Evolutionary conservation across 37 sponge, comb jelly and placozoan genomes (phyloP).

Genomic region (Sycon ciliatum): DNA sequence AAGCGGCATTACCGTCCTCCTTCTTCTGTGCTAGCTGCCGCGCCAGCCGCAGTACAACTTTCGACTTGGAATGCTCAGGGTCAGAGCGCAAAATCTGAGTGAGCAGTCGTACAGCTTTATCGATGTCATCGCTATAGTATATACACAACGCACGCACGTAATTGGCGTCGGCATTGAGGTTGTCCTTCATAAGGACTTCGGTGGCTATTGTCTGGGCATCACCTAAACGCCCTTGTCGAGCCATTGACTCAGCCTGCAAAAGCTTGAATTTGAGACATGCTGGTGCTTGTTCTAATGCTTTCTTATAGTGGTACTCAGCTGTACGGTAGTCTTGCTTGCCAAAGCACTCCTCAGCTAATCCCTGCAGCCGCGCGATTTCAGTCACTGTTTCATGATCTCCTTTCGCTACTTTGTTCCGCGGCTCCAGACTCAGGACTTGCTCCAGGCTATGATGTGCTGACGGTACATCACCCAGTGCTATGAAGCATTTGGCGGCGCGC

Average conservation of each 20-base stretch:
- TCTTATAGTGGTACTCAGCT: slow-evolving; percentile 18
- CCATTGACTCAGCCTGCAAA: slow-evolving; percentile 20
- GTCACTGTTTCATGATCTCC: too few species aligned
- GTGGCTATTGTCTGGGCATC: slow-evolving; percentile 47
- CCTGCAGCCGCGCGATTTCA: too few species aligned
- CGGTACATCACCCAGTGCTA: slow-evolving; percentile 71
- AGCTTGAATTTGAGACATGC: slow-evolving; percentile 27
- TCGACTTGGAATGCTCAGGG: slow-evolving; percentile 77
- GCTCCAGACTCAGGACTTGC: slow-evolving; percentile 51
- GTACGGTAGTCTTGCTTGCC: neutral
- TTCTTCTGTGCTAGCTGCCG: slow-evolving; percentile 75
- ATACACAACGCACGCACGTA: slow-evolving; percentile 80
- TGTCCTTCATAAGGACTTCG: slow-evolving; percentile 57
- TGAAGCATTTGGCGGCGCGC: slow-evolving; percentile 74
- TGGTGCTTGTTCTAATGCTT: slow-evolving; percentile 31
- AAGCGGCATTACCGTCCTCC: slow-evolving; percentile 72
- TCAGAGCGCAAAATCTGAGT: slow-evolving; percentile 55
- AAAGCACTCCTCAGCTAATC: too few species aligned
- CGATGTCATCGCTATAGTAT: slow-evolving; percentile 74
- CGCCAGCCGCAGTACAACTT: slow-evolving; percentile 8
- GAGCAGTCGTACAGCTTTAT: slow-evolving; percentile 74
- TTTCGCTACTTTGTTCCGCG: slow-evolving; percentile 42
- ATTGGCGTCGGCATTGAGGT: slow-evolving; percentile 81
- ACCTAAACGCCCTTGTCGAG: slow-evolving; percentile 10
- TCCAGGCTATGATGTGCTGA: slow-evolving; percentile 50